Base-by-base conservation (phyloP, 2,113 vertebrate species). In the Ellobius talpinus region DNA sequence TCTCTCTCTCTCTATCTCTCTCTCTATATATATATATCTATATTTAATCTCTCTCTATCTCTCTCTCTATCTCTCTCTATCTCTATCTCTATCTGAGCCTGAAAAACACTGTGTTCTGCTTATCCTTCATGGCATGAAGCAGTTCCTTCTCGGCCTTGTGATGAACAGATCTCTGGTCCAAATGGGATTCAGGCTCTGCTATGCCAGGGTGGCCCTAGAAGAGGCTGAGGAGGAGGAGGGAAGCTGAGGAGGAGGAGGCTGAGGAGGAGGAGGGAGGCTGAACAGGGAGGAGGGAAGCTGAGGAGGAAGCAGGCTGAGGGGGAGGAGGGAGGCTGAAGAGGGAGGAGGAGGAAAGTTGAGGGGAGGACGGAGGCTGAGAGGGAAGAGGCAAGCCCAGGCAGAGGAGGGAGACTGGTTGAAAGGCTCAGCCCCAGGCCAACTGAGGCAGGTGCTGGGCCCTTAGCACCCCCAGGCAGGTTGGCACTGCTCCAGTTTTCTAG, bases 101-200 rank as follows among this genome's bases (percentile, higher is more conserved):
- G 85, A 98, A 97, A 97, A 93, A 96, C 97, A 91, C 78, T 89
- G n/a, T 0, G 76, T 92, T 73, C 89, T 96, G 36, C 85, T 23
- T 42, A 87, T 94, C 78, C 29, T 76, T 81, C 90, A 10, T 66
- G 82, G 70, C 72, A 58, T 39, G 50, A 47, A 76, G 82, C 39
- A 0, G 92, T 81, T 90, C 3, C 2, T 42, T 52, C 81, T 76
- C 70, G 61, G 19, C 88, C 94, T 97, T 94, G 94, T 45, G n/a
- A 89, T 6, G 82, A 79, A 87, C 0, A 0, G 55, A 85, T 92
- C 93, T 94, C 94, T 96, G 95, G n/a, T 87, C 94, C 85, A 94
- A 87, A 91, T 85, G 97, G 92, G 85, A 94, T 95, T 97, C 72
- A 90, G 95, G 94, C 82, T 78, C 93, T 47, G 93, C 94, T 95